Evolutionary conservation across 2,888 invertebrate species (phyloP).

Genomic region (Tuberolachnus salignus): DNA sequence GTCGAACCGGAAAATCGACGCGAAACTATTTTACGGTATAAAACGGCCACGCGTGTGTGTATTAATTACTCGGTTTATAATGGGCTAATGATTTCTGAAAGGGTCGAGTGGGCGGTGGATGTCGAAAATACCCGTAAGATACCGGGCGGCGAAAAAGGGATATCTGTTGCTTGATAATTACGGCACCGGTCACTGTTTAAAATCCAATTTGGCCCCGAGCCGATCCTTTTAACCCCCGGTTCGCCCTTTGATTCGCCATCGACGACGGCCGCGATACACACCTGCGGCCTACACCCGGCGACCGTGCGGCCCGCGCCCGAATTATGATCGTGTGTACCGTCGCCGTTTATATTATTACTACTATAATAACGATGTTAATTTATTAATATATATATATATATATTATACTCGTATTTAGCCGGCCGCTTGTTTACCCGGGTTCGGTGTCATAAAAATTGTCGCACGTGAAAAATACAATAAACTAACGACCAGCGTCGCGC

Average conservation of each 20-base stretch:
- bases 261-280: slow-evolving; percentile 34
- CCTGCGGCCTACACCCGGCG: neutral
- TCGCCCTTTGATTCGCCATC: slow-evolving; percentile 53
- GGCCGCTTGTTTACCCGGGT: no score
- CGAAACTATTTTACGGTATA: slow-evolving; percentile 20
- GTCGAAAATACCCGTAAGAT: slow-evolving; percentile 20
- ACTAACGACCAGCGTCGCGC: no score
- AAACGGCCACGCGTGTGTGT: neutral
- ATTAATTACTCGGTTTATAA: slow-evolving; percentile 54
- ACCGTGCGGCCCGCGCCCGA: neutral
- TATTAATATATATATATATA: no score
- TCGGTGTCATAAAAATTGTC: no score
- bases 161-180: slow-evolving; percentile 54
- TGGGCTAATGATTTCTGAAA: slow-evolving; percentile 54
- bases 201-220: slow-evolving; percentile 53
- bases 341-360: no score
- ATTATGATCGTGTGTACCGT: neutral
- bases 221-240: slow-evolving; percentile 54
- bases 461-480: no score
- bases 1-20: slow-evolving; percentile 46
- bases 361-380: no score
- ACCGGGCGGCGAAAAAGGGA: slow-evolving; percentile 31
- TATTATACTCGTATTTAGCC: no score
- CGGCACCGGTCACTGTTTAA: slow-evolving; percentile 56
- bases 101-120: neutral